These are phyloP conservation scores for Xestobium rufovillosum DNA, from an alignment of 2,888 invertebrate genomes.

Conservation along the genomic window DNA sequence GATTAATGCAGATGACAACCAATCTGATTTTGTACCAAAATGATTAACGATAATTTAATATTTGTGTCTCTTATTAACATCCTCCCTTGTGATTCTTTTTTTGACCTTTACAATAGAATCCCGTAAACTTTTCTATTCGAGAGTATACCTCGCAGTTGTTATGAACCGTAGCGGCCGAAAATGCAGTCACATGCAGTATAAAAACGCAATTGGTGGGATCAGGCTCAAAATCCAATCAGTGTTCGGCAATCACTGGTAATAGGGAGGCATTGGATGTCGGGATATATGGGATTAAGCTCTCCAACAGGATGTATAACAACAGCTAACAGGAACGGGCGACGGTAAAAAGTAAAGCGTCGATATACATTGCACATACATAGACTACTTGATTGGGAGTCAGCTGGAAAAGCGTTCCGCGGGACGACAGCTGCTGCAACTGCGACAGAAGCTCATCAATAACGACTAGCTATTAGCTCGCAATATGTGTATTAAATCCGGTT, in stretches of 20 bases:
- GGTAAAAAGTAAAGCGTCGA: constrained; percentile 3
- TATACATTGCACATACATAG: no score
- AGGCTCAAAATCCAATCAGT: constrained; percentile 40
- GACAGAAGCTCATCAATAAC: constrained; percentile 1
- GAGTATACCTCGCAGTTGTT: no score
- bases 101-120: no score
- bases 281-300: constrained; percentile 25
- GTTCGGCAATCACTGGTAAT: constrained; percentile 40
- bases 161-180: constrained; percentile 1
- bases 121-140: no score
- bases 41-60: no score
- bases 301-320: no score
- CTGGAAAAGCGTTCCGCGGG: background rate
- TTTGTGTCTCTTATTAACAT: no score
- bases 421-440: constrained; percentile 3
- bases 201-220: constrained; percentile 36
- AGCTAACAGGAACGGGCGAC: no score
- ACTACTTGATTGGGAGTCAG: background rate
- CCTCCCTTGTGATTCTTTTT: no score
- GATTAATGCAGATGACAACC: no score
- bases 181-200: constrained; percentile 13
- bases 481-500: background rate
- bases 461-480: constrained; percentile 3
- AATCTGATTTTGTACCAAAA: no score
- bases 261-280: constrained; percentile 34